A percentile compares a stretch with the other conserved stretches of the same genome.
phyloP scores from a whole-genome alignment of 2,888 invertebrate genomes.

The Bombylius major region DNA sequence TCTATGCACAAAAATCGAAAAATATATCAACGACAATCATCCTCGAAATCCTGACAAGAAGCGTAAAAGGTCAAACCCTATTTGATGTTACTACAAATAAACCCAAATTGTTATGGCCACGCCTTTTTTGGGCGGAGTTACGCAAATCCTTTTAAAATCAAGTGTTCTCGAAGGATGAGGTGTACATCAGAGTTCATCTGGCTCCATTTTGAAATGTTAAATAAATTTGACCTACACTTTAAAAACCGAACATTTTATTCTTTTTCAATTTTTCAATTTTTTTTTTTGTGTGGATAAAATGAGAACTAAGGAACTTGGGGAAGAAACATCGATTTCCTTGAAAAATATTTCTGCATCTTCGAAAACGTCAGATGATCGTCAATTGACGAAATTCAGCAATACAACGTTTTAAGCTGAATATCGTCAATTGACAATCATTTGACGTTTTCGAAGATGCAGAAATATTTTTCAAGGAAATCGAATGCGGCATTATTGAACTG shows the following conservation, averaged over 20 bases:
- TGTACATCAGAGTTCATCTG: conserved; percentile 15
- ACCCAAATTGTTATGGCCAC: conserved; percentile 5
- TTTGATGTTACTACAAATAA: conserved; percentile 12
- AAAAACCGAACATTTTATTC: not conserved
- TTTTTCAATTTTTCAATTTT: too few relatives aligned
- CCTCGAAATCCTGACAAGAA: conserved; percentile 4
- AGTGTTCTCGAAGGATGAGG: conserved; percentile 7
- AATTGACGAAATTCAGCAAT: too few relatives aligned
- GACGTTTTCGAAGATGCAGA: too few relatives aligned
- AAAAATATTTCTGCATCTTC: too few relatives aligned
- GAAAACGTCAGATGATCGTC: too few relatives aligned
- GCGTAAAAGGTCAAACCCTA: conserved; percentile 14
- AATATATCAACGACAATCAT: conserved; percentile 4
- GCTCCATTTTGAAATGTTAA: conserved; percentile 15
- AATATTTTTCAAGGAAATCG: too few relatives aligned
- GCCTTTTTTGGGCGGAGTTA: conserved; percentile 11
- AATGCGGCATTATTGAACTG: too few relatives aligned
- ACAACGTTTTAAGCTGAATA: too few relatives aligned
- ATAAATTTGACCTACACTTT: conserved; percentile 11
- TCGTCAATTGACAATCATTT: too few relatives aligned
- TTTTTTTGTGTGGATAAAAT: too few relatives aligned
- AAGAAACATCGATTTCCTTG: too few relatives aligned
- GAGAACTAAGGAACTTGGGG: too few relatives aligned
- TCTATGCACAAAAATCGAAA: not conserved
- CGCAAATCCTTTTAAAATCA: conserved; percentile 3